Base-by-base conservation (phyloP, 2,113 vertebrate species). In the Ceratotherium simum region DNA sequence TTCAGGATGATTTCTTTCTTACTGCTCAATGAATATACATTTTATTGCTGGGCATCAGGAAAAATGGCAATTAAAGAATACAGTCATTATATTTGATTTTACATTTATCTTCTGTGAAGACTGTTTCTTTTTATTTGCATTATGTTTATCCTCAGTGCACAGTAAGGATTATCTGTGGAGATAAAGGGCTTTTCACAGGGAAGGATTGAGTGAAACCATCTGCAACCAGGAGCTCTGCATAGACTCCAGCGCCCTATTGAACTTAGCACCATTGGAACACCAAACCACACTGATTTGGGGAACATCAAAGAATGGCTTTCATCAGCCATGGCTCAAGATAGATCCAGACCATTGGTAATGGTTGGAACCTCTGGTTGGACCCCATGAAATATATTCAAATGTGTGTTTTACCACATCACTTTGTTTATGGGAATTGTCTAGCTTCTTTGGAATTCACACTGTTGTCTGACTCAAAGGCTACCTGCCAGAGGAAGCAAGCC, bases 1-100 rank as follows among this genome's bases (percentile, higher is more conserved):
- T 81, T 78, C 72, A 20, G 54, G 46, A 5, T 46, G 21, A 78
- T 91, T 93, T 95, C 85, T 90, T 82, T 94, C 86, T 89, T 64
- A 36, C 65, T 58, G 46, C 48, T 88, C 62, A 79, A 3, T 69
- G 48, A 78, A 58, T 91, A 23, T 12, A 20, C 39, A 58, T 70
- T 64, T 91, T 91, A 75, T 89, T 72, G 62, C 67, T 80, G 33
- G 56, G n/a, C 73, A n/a, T 54, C 21, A 16, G 12, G 2, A 33
- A 12, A 51, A 82, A 64, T 23, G 39, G 51, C 70, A 75, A 42
- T 87, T 56, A 95, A 83, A 76, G 51, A 42, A 73, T 21, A 16
- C 21, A 65, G 54, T 36, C 70, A 7, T 29, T 64, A 14, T 13
- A 5, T 48, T 56, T 64, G 56, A 14, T 39, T 60, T 67, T 51